Conservation (phyloP, 2,113 vertebrate species). For the Paedocypris sp. region DNA sequence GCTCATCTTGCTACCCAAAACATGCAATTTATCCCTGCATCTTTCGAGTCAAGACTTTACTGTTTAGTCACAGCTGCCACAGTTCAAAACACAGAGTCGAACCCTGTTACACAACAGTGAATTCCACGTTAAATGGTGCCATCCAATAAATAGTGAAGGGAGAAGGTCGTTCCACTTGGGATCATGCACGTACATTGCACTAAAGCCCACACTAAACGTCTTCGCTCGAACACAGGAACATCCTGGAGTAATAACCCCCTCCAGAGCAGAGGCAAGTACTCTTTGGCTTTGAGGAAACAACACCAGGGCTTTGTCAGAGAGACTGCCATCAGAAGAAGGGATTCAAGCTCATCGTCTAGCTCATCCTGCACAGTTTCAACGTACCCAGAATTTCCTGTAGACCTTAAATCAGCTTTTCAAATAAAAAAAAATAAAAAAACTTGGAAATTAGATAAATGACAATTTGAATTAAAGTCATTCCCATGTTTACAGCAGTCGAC, state of each 20-base stretch:
- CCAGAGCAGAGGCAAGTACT: conserved; percentile 8
- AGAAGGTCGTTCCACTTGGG: not conserved
- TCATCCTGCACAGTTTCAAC: too few relatives aligned
- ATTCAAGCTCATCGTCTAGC: too few relatives aligned
- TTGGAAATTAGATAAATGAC: too few relatives aligned
- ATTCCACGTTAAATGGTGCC: conserved; percentile 5
- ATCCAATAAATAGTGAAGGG: conserved; percentile 8
- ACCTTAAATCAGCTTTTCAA: not conserved
- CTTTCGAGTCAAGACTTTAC: conserved; percentile 19
- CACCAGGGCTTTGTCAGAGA: conserved; percentile 13
- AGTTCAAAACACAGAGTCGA: conserved; percentile 21
- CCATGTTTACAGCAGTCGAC: too few relatives aligned
- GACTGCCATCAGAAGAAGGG: conserved; percentile 3
- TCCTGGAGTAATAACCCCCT: not conserved
- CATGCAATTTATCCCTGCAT: conserved; percentile 25
- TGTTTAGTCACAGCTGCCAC: conserved; percentile 31
- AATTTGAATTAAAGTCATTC: too few relatives aligned
- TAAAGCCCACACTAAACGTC: conserved; percentile 3
- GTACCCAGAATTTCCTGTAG: too few relatives aligned
- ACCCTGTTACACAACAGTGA: conserved; percentile 25
- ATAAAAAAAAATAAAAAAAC: not conserved
- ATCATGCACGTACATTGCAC: conserved; percentile 27
- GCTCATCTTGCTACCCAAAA: conserved; percentile 15
- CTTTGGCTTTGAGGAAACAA: conserved; percentile 36
- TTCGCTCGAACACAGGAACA: conserved; percentile 14